Base-by-base conservation (phyloP, 1,140 invertebrate species). In the Meloidogyne chitwoodi region DNA sequence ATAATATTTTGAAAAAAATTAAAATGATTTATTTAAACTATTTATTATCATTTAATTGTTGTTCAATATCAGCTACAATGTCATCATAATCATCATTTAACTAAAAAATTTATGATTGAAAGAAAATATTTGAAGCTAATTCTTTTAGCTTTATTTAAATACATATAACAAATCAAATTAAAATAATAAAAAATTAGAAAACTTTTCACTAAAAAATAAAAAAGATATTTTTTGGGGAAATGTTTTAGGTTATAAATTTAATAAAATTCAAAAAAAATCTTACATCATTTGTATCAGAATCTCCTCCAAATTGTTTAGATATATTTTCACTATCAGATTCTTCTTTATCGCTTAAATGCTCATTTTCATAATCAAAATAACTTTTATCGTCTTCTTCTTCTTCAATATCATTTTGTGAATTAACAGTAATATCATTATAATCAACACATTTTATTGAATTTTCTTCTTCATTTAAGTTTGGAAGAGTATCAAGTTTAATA, bases 291-390 rank as follows among this genome's bases (percentile, higher is more conserved):
- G 48, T 56, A 56, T 56, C 48, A 56, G 48, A 56, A 56, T 56
- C 48, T 0, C 48, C 19, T 8, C n/a, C 48, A 56, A 56, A 69
- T 11, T 41, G 68, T 19, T 44, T 62, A 27, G 34, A 22, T 31
- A 26, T 12, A 70, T 27, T 72, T 63, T 41, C 38, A 71, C 48
- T 34, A 70, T 70, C 65, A 84, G 22, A 73, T 90, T 92, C 83
- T n/a, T 56, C 48, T 8, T 56, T 56, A n/a, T 56, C 48, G 10
- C 48, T n/a, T n/a, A 56, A 56, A 56, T 56, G 48, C n/a, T 56
- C 48, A 56, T 56, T 56, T 22, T 22, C 48, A 56, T 56, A 56
- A n/a, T 56, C 48, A 56, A 56, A n/a, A 56, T 56, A 56, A 10
- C 6, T n/a, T n/a, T 56, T 19, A n/a, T 22, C n/a, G 6, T 56